Evolutionary conservation across 2,113 vertebrate genomes (phyloP), one percentile per base, ranked within the genome.

Genomic region (Notarius quadriscutis): DNA sequence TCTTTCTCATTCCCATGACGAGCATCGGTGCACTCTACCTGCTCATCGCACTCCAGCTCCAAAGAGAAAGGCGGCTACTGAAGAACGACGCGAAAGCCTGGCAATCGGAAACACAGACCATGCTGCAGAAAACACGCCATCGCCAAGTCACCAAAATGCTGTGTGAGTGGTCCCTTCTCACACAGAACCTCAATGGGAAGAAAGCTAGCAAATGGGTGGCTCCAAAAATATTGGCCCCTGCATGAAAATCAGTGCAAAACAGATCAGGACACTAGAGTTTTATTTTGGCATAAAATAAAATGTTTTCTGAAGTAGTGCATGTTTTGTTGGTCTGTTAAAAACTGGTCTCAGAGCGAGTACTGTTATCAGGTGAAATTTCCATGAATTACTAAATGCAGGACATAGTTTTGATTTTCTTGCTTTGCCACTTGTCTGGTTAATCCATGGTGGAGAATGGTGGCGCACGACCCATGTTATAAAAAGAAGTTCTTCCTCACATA

Each of bases 71-170:
- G 5, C 2, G 7, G 62, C 50, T 63, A 85, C 89, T 72, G 18
- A 84, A 0, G 86, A 90, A 71, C 91, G 89, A 2, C 87, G 63
- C 75, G 41, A 87, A 0, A 90, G 90, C 22, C 71, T 83, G 25
- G 8, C 87, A 83, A 50, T 83, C 10, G 41, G 25, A 81, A 88
- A 12, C 18, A 3, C 86, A 91, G 65, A 87, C 65, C 30, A 82
- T 89, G 71, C 92, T 87, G 83, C 87, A 94, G 86, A 94, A 71
- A 85, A 92, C 90, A 65, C 92, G 94, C 30, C 93, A 94, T 71
- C 74, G 93, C 50, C 95, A 96, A 85, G 94, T 96, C 87, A 96
- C 93, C 87, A 95, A 95, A 91, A 95, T 96, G 95, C 91, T 96
- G 15, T 93, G 95, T 96, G 90, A 93, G 83, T 93, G 88, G 0